These are phyloP conservation scores for Sander vitreus DNA, from an alignment of 2,113 vertebrate genomes.

Conservation along the genomic window DNA sequence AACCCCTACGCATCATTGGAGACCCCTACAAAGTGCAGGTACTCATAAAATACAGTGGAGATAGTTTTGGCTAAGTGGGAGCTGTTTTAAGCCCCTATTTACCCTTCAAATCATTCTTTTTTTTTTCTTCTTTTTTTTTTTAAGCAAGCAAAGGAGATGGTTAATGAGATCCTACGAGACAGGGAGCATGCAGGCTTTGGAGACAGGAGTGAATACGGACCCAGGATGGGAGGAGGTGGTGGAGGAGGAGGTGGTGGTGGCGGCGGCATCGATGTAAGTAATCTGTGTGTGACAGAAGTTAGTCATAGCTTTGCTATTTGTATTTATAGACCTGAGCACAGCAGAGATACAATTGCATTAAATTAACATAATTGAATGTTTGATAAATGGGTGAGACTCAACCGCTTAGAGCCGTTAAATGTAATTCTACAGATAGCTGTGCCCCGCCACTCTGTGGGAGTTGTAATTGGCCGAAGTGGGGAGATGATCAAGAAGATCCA, in stretches of 20 bases:
- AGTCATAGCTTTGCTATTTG: too few relatives aligned
- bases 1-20: constrained; percentile 93
- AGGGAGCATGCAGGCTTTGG: constrained; percentile 90
- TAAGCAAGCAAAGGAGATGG: constrained; percentile 96
- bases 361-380: not conserved
- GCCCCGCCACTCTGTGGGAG: constrained; percentile 92
- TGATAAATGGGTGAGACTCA: not conserved
- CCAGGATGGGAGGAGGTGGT: constrained; percentile 85
- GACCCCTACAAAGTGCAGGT: constrained; percentile 97
- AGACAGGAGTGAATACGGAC: constrained; percentile 89
- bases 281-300: not conserved
- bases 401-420: not conserved
- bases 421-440: constrained; percentile 87
- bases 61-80: not conserved
- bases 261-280: constrained; percentile 80
- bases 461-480: constrained; percentile 92
- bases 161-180: constrained; percentile 93
- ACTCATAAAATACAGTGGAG: not conserved
- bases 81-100: not conserved
- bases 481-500: constrained; percentile 98
- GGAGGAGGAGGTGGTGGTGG: constrained; percentile 57
- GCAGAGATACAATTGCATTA: not conserved
- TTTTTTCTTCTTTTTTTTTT: not conserved
- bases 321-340: not conserved
- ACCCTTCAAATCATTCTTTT: not conserved